phyloP scores from a whole-genome alignment of 2,113 vertebrate species.

The Mesembrinibis cayennensis region DNA sequence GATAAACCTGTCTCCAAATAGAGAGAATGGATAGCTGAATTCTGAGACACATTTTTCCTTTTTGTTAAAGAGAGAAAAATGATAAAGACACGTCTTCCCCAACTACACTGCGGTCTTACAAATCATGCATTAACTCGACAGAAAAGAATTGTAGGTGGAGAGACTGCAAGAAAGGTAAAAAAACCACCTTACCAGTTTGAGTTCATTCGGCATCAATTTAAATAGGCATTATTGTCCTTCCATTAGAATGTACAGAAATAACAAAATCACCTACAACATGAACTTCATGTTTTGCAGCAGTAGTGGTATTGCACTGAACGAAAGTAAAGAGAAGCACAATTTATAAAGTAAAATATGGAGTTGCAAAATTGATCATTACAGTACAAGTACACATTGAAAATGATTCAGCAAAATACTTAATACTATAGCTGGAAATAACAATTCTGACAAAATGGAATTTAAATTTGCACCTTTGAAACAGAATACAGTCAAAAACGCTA shows the following conservation, averaged over 20 bases:
- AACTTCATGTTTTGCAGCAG: neutral
- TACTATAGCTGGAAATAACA: neutral
- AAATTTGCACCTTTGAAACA: neutral
- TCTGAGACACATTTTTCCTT: constrained; percentile 41
- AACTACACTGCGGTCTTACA: constrained; percentile 69
- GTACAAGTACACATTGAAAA: neutral
- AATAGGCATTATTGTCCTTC: neutral
- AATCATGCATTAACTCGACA: constrained; percentile 21
- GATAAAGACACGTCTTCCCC: constrained; percentile 68
- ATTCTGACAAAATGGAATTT: neutral
- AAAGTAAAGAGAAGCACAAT: neutral
- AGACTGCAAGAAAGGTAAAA: constrained; percentile 70
- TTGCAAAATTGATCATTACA: neutral
- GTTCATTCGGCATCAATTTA: neutral
- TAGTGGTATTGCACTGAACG: neutral
- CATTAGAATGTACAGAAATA: neutral
- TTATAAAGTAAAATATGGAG: neutral
- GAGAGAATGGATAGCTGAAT: neutral
- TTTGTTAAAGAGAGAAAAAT: constrained; percentile 78
- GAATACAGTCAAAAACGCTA: neutral
- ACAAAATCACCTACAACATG: neutral
- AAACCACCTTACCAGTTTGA: neutral
- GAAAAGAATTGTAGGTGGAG: constrained; percentile 80
- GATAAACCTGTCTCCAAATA: neutral
- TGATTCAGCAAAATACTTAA: neutral